phyloP scores from a whole-genome alignment of 2,797 vertebrate genomes.

The Thamnophis elegans region DNA sequence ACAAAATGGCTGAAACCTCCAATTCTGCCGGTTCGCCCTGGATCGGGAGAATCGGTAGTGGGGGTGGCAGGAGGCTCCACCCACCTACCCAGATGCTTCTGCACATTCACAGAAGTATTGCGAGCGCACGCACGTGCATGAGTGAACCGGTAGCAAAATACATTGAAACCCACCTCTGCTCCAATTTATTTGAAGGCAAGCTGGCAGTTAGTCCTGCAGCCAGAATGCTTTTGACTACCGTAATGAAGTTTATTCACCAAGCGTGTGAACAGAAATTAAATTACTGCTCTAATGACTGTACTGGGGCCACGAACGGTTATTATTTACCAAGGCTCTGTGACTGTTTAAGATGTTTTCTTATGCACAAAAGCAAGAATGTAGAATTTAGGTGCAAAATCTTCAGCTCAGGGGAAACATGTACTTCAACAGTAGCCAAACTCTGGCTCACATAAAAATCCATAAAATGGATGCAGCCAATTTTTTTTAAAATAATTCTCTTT shows the following conservation, averaged over 20 bases:
- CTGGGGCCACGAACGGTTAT: neutral
- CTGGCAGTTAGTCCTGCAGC: neutral
- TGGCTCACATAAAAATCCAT: neutral
- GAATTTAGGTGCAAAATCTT: neutral
- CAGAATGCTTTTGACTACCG: neutral
- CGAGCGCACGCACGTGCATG: too few species aligned
- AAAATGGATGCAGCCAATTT: neutral
- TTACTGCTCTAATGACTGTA: neutral
- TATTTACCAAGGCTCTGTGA: neutral
- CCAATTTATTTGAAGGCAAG: neutral
- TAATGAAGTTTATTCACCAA: neutral
- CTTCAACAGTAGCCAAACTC: neutral
- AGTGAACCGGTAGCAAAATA: too few species aligned
- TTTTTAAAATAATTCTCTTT: neutral
- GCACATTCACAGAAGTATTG: too few species aligned
- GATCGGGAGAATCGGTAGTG: too few species aligned
- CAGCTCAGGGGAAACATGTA: neutral
- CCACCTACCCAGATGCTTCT: too few species aligned
- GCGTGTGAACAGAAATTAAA: neutral
- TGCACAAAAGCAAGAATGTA: neutral
- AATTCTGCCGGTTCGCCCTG: neutral
- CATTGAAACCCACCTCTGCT: neutral
- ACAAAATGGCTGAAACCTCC: neutral
- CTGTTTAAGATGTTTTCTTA: neutral
- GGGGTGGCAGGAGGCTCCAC: too few species aligned